Evolutionary conservation across 1,140 invertebrate species (phyloP), one percentile per base, ranked within the genome.

Genomic region (Anoplophora glabripennis): DNA sequence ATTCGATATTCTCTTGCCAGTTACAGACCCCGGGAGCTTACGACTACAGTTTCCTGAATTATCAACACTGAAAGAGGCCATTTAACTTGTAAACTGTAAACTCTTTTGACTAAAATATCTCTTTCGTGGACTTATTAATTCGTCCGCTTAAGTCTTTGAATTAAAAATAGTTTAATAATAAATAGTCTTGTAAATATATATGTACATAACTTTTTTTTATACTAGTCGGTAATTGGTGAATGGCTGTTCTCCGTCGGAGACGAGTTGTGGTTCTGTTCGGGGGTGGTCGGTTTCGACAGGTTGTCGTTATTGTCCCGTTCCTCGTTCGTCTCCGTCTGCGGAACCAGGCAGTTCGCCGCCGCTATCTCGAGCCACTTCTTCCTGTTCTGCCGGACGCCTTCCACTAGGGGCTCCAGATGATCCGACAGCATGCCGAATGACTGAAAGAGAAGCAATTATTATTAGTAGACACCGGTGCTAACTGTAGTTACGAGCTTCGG

Each of bases 331-430:
- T 58, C 52, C 48, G 63, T 59, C 8, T 56, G 21, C 4, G 65
- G 47, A 12, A 73, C 52, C 14, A 75, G 56, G 56, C 66, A 65
- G 12, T 74, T 65, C 35, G 64, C 65, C 12, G 66, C 81, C 4
- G 90, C 83, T 38, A 92, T 77, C 60, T 87, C 81, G 44, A 91
- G 78, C 94, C 94, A 96, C 65, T 92, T 85, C 12, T 82, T 78
- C 53, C 91, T 84, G 75, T 97, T 97, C 53, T 82, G 78, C 45
- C 83, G 78, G n/a, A 95, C 92, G 9, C 93, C 90, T 47, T 93
- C 86, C 0, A 93, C 81, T 69, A 97, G 78, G 7, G 92, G 90
- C 64, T 86, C 81, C 53, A 96, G 73, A 61, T 88, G 84, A 14
- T 87, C 81, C 1, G 89, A 92, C 34, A 96, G 76, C 36, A 84